Conservation (phyloP, 2,113 vertebrate species). For the Hypocryptadius cinnamomeus region DNA sequence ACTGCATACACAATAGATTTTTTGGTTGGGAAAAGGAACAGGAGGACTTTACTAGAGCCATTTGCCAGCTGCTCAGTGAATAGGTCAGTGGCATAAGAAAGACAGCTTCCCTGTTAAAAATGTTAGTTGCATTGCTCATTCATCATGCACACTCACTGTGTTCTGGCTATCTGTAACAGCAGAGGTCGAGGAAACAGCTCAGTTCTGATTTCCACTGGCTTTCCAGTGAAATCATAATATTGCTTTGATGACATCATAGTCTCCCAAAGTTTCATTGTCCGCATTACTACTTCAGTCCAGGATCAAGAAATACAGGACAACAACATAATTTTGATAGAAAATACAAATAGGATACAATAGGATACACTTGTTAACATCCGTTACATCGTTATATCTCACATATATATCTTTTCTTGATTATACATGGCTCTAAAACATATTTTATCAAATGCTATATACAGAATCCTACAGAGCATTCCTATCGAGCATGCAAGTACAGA, state of each 20-base stretch:
- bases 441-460: slow-evolving; percentile 18
- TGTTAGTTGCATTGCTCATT: slow-evolving; percentile 2
- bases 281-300: neutral
- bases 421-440: neutral
- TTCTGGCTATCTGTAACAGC: neutral
- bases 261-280: neutral
- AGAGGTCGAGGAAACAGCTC: neutral
- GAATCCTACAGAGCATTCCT: neutral
- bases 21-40: slow-evolving; percentile 40
- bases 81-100: slow-evolving; percentile 50
- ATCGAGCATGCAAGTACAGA: neutral
- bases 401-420: neutral
- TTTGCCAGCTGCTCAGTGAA: slow-evolving; percentile 62
- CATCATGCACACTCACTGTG: neutral
- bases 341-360: neutral
- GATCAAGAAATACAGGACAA: neutral
- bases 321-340: neutral
- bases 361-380: neutral
- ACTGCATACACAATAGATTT: slow-evolving; percentile 54
- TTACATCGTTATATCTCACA: neutral
- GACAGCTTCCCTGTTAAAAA: slow-evolving; percentile 13
- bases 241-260: slow-evolving; percentile 16
- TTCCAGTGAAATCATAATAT: neutral
- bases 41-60: slow-evolving; percentile 52
- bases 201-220: neutral